Evolutionary conservation across 1,140 invertebrate species (phyloP).

Genomic region (Megalonaias nervosa): DNA sequence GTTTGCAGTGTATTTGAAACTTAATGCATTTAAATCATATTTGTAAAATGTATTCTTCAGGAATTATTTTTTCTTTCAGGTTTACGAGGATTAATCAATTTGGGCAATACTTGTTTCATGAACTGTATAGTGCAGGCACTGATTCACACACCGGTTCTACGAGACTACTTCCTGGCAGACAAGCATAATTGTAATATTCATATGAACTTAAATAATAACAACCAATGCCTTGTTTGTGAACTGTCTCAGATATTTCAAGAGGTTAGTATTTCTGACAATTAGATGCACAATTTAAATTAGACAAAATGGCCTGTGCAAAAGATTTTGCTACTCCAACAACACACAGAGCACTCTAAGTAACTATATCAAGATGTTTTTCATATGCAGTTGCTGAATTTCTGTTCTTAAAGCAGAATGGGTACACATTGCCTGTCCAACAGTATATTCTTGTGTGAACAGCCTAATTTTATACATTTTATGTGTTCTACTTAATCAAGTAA

Average conservation of each 20-base stretch:
- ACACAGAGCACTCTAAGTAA: too few species aligned
- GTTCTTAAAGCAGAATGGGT: too few species aligned
- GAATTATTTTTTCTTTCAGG: conserved; percentile 48
- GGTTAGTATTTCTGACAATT: conserved; percentile 40
- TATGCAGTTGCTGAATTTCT: too few species aligned
- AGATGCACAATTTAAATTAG: too few species aligned
- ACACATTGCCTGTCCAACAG: too few species aligned
- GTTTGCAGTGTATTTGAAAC: too few species aligned
- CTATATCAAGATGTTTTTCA: too few species aligned
- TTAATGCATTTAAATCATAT: not conserved
- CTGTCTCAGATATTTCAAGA: conserved; percentile 76
- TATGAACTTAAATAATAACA: conserved; percentile 60
- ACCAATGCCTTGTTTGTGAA: conserved; percentile 92
- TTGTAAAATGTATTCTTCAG: not conserved
- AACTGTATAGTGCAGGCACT: conserved; percentile 97
- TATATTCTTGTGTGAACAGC: too few species aligned
- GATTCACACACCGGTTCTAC: conserved; percentile 93
- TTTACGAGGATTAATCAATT: conserved; percentile 90
- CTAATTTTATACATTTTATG: too few species aligned
- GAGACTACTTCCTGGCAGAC: conserved; percentile 97
- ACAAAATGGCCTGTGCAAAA: too few species aligned
- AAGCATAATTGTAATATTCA: conserved; percentile 77
- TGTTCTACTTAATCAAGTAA: too few species aligned
- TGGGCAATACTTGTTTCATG: conserved; percentile 99
- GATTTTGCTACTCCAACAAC: too few species aligned